Base-by-base conservation (phyloP, 2,888 invertebrate genomes). In the Sarcophaga subvicina region DNA sequence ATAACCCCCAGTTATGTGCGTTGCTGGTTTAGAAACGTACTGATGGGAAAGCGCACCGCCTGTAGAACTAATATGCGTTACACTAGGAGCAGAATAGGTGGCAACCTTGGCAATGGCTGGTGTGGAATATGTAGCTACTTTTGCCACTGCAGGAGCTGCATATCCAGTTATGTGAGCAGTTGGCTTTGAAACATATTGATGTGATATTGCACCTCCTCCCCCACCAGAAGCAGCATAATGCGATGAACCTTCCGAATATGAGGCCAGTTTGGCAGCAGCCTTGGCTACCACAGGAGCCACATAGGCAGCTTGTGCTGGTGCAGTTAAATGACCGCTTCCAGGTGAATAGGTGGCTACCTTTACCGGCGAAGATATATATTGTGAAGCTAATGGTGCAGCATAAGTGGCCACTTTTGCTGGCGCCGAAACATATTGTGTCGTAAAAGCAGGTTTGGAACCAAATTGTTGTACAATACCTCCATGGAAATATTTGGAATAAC, bases 1-100 rank as follows among this genome's bases (percentile, higher is more conserved):
- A 84, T 85, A 84, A 3, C 82, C 69, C 2, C 83, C 93, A 5
- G 94, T 94, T 1, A 94, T 94, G 1, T 94, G 86, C 0, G 89
- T 8, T 84, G 37, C 37, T 10, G 88, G 88, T 17, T 85, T 89
- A 5, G 90, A 89, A 0, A 90, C 89, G 76, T 89, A 89, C 17
- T 91, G 91, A 78, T 90, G 90, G 0, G 91, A 90, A 8, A 88
- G 69, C 0, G 37, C 37, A 37, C 88, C 90, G 3, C 90, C 90
- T 22, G 69, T 64, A 6, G 88, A 80, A 22, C 86, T 54, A 54
- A 87, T 88, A 4, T 87, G 80, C 6, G 80, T 25, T 1, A 73
- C 76, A 54, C 78, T 85, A 3, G 27, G 22, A 22, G 22, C 75
- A 0, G 88, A 79, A 37, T 85, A 82, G 4, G 70, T 14, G 12